Conservation (phyloP, 2,888 invertebrate species). For the Zeuzera pyrina region DNA sequence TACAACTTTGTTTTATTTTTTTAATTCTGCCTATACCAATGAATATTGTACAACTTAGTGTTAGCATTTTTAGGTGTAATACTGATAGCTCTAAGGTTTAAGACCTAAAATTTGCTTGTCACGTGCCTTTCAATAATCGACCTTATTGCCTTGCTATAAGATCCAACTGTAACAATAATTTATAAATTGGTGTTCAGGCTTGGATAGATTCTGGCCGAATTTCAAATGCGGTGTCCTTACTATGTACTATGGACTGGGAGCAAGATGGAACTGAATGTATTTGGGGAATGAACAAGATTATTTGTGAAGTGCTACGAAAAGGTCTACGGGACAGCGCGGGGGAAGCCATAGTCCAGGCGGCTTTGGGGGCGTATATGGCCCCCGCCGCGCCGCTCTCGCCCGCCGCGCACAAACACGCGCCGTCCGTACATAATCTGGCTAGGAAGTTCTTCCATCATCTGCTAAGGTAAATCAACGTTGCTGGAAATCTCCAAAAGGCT, state of each 20-base stretch:
- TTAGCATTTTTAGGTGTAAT: too few relatives aligned
- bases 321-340: slow-evolving; percentile 17
- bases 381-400: slow-evolving; percentile 78
- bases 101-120: too few relatives aligned
- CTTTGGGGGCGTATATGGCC: slow-evolving; percentile 81
- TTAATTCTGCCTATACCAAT: too few relatives aligned
- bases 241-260: slow-evolving; percentile 84
- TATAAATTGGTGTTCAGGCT: too few relatives aligned
- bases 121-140: too few relatives aligned
- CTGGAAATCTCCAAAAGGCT: not conserved
- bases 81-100: too few relatives aligned
- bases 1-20: too few relatives aligned
- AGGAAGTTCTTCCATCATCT: slow-evolving; percentile 90
- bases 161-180: not conserved
- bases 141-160: not conserved
- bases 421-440: slow-evolving; percentile 85
- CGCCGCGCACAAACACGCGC: slow-evolving; percentile 79
- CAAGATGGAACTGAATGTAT: slow-evolving; percentile 82
- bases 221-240: slow-evolving; percentile 42
- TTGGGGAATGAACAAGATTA: slow-evolving; percentile 76
- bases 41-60: too few relatives aligned
- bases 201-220: slow-evolving; percentile 47
- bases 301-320: slow-evolving; percentile 33
- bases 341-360: slow-evolving; percentile 77
- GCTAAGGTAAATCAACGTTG: slow-evolving; percentile 76